Evolutionary conservation across 1,140 invertebrate genomes (phyloP), one percentile per base, ranked within the genome.

Genomic region (Drosophila kanapiae): DNA sequence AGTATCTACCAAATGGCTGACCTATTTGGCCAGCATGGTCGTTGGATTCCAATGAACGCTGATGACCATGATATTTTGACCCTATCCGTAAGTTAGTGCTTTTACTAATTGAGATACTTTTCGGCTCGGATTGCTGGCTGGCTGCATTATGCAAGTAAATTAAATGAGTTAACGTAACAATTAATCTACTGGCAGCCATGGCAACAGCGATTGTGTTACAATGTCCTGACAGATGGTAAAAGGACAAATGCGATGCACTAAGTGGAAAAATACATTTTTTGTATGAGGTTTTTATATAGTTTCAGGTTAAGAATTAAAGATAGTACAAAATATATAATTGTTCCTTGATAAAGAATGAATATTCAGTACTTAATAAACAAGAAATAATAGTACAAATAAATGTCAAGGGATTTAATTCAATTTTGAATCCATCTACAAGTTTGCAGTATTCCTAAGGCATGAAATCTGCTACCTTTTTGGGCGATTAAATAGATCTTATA

Each of bases 81-180:
- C 49, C 27, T 16, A 49, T 53, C 35, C 16, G 51, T 18, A 35
- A 35, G 10, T 37, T 54, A 18, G 14, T 31, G 53, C 16, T 13
- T 37, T 60, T 64, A 61, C 75, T 86, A 86, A 86, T 87, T 86
- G 63, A 86, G 83, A 65, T 72, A 68, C 65, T 86, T 80, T 74
- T 76, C 49, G 60, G 47, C 9, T 63, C 38, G 40, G 68, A 45
- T 48, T 68, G 33, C 54, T 51, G 40, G 6, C 51, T 65, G 43
- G 4, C 51, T 65, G 56, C 51, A 49, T 82, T 79, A 80, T 69
- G 77, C 60, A 87, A 72, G 35, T 62, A 71, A 72, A 69, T 67
- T 35, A 88, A 83, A 77, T 78, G 70, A 83, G 83, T 75, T 75
- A 74, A 82, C 71, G 83, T 87, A 77, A 87, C 80, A 87, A 87